phyloP scores from a whole-genome alignment of 2,888 invertebrate genomes.

The Rhabditoides inermis region DNA sequence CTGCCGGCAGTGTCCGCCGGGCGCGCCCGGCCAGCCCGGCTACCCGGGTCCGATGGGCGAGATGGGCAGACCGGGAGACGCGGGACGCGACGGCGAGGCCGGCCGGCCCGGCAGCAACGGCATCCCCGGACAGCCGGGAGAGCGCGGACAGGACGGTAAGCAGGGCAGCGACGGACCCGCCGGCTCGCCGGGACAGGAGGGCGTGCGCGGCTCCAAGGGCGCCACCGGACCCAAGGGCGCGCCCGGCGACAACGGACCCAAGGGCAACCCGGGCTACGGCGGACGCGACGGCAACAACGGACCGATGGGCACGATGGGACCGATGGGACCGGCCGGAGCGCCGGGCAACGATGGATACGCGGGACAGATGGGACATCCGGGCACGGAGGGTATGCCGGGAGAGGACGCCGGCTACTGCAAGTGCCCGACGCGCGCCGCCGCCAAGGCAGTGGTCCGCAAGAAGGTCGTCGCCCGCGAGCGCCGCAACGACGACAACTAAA shows the following conservation, averaged over 20 bases:
- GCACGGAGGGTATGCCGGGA: slow-evolving; percentile 23
- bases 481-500: too few species aligned
- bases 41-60: slow-evolving; percentile 44
- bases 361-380: slow-evolving; percentile 46
- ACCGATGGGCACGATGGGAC: slow-evolving; percentile 50
- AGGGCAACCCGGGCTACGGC: slow-evolving; percentile 18
- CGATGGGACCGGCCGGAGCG: slow-evolving; percentile 16
- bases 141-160: slow-evolving; percentile 18
- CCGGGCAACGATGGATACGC: slow-evolving; percentile 30
- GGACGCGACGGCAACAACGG: background rate
- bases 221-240: slow-evolving; percentile 17
- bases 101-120: slow-evolving; percentile 53
- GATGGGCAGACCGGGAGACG: slow-evolving; percentile 44
- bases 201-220: slow-evolving; percentile 19
- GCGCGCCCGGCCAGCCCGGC: slow-evolving; percentile 30
- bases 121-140: slow-evolving; percentile 26
- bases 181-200: slow-evolving; percentile 22
- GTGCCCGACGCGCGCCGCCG: slow-evolving; percentile 17
- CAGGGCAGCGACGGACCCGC: slow-evolving; percentile 21
- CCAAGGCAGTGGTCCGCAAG: too few species aligned
- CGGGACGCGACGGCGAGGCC: slow-evolving; percentile 36
- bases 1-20: slow-evolving; percentile 29
- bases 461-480: too few species aligned
- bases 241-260: slow-evolving; percentile 18
- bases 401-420: slow-evolving; percentile 29